Conservation (phyloP, 2,888 invertebrate species). For the Neoitamus cyanurus region DNA sequence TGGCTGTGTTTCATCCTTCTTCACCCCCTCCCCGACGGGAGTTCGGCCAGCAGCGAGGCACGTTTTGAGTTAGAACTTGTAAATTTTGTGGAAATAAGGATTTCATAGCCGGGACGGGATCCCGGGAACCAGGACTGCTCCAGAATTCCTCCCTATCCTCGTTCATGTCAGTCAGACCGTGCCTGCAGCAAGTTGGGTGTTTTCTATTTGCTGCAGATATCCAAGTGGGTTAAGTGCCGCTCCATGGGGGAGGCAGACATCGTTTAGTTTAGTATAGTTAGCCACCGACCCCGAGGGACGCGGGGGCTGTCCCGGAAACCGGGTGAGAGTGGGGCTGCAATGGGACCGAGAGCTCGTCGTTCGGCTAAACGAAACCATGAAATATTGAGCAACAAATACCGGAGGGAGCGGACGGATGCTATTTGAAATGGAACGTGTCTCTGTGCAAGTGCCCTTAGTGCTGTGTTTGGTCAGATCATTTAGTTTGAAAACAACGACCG, state of each 20-base stretch:
- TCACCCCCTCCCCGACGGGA: background rate
- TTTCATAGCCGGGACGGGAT: background rate
- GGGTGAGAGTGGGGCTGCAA: background rate
- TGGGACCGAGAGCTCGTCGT: background rate
- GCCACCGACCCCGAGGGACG: background rate
- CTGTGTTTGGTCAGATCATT: conserved; percentile 46
- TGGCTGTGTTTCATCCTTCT: background rate
- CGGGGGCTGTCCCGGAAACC: background rate
- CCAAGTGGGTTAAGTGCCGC: background rate
- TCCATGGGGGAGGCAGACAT: background rate
- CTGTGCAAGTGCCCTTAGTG: conserved; percentile 2
- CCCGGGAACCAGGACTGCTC: background rate
- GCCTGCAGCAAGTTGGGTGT: conserved; percentile 5
- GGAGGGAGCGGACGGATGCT: background rate
- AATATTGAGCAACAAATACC: conserved; percentile 49
- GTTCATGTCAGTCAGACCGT: background rate
- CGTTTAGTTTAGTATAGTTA: background rate
- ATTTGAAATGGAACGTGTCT: conserved; percentile 25
- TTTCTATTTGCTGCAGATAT: conserved; percentile 5
- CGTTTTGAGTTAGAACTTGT: conserved; percentile 43
- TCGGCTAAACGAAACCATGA: conserved; percentile 47
- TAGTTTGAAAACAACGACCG: conserved; percentile 10
- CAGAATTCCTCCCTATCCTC: background rate
- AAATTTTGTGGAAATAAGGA: conserved; percentile 37
- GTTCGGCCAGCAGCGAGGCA: background rate